These are phyloP conservation scores for Dreissena polymorpha DNA, from an alignment of 1,140 invertebrate genomes.

Conservation along the genomic window DNA sequence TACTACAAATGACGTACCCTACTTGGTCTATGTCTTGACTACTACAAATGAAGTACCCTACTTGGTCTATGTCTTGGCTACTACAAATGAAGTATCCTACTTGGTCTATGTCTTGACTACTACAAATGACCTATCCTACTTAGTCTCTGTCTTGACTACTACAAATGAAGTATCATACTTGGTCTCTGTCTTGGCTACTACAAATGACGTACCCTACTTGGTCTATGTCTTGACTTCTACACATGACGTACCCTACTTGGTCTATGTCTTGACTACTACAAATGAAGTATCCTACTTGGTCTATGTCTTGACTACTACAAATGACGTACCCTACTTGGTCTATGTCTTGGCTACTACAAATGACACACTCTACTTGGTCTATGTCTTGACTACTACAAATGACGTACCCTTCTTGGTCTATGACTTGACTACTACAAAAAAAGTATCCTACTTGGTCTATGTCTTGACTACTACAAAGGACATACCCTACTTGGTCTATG, in stretches of 20 bases:
- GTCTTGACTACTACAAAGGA: neutral
- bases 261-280: too few relatives aligned
- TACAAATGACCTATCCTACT: slow-evolving; percentile 82
- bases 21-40: slow-evolving; percentile 80
- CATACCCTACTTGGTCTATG: slow-evolving; percentile 84
- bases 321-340: slow-evolving; percentile 84
- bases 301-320: too few relatives aligned
- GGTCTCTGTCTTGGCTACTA: slow-evolving; percentile 58
- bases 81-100: slow-evolving; percentile 82
- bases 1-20: slow-evolving; percentile 80
- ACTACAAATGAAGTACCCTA: slow-evolving; percentile 81
- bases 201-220: slow-evolving; percentile 84
- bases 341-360: too few relatives aligned
- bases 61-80: slow-evolving; percentile 78
- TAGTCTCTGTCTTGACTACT: slow-evolving; percentile 73
- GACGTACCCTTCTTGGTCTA: slow-evolving; percentile 84
- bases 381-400: too few relatives aligned
- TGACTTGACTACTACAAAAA: too few relatives aligned
- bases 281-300: slow-evolving; percentile 84
- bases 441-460: slow-evolving; percentile 84
- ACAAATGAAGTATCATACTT: slow-evolving; percentile 83
- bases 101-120: slow-evolving; percentile 74
- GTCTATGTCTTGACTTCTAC: too few relatives aligned
- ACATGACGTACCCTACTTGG: slow-evolving; percentile 84
- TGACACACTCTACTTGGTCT: slow-evolving; percentile 84